Percentiles rank a stretch among this genome's conserved stretches.
These are phyloP conservation scores for Plumapathes pennacea DNA, from an alignment of 92 coral and sea anemone genomes.

Conservation along the genomic window DNA sequence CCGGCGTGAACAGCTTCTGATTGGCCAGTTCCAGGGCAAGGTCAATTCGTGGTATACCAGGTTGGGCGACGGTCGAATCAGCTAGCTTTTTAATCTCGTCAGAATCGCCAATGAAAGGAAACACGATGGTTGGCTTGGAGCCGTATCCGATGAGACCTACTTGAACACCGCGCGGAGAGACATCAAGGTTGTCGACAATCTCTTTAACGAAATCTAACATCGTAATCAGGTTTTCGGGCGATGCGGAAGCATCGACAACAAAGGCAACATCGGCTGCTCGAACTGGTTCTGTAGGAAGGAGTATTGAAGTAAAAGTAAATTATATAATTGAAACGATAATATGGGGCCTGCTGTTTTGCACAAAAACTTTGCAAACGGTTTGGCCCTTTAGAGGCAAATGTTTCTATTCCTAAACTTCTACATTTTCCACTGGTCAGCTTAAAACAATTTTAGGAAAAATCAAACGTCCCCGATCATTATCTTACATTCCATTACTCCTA, in stretches of 20 bases:
- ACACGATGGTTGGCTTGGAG: constrained; percentile 28
- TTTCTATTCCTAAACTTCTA: no score
- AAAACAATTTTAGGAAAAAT: no score
- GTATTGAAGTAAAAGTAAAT: background rate
- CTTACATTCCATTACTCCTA: no score
- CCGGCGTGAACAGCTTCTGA: constrained; percentile 45
- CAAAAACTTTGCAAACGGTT: no score
- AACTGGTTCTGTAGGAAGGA: constrained; percentile 29
- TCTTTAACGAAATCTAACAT: constrained; percentile 28
- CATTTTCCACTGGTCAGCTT: no score
- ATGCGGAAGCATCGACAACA: constrained; percentile 44
- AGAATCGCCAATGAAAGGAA: constrained; percentile 32
- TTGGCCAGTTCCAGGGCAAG: constrained; percentile 65
- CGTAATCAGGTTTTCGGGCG: constrained; percentile 13
- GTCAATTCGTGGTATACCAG: constrained; percentile 63
- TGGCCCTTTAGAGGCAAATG: no score
- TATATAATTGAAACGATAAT: no score
- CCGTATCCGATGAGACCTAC: constrained; percentile 55
- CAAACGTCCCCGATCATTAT: no score
- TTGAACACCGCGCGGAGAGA: constrained; percentile 48
- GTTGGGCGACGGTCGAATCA: constrained; percentile 8
- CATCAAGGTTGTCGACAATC: constrained; percentile 36
- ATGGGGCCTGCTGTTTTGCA: no score
- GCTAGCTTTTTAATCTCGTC: constrained; percentile 33
- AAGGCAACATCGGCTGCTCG: constrained; percentile 61